Percentiles rank a stretch among this genome's conserved stretches.
Conservation (phyloP, 1,140 invertebrate species). For the Drosophila azteca region DNA sequence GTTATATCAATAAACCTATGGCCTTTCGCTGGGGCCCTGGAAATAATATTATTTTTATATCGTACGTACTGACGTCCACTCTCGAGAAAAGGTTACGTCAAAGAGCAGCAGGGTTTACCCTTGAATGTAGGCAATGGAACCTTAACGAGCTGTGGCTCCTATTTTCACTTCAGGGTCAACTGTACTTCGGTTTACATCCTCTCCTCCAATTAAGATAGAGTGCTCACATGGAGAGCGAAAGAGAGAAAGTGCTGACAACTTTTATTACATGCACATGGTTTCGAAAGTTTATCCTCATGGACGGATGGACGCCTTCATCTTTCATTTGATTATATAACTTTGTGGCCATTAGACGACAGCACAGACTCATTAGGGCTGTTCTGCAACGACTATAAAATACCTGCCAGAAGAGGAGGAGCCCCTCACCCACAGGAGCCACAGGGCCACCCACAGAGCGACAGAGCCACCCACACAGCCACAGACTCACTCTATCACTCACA, state of each 20-base stretch:
- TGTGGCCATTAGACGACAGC: constrained; percentile 27
- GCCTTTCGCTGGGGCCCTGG: not conserved
- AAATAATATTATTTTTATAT: no score
- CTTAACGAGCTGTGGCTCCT: constrained; percentile 4
- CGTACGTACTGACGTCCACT: no score
- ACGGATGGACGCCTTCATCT: not conserved
- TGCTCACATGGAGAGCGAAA: not conserved
- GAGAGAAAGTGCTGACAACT: not conserved
- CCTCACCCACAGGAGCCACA: not conserved
- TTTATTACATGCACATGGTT: constrained; percentile 15
- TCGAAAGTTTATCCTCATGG: constrained; percentile 32
- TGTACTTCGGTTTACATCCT: constrained; percentile 4
- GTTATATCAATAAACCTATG: constrained; percentile 20
- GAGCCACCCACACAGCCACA: not conserved
- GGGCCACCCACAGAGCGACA: no score
- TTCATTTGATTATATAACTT: constrained; percentile 30
- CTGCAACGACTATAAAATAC: constrained; percentile 23
- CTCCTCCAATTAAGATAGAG: constrained; percentile 30
- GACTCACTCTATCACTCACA: not conserved
- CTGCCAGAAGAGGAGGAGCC: not conserved
- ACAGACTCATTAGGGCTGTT: constrained; percentile 32
- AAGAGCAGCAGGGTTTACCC: not conserved
- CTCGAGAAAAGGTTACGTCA: no score
- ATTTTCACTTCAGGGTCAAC: constrained; percentile 24
- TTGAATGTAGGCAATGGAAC: constrained; percentile 1